Evolutionary conservation across 2,888 invertebrate genomes (phyloP), one percentile per base, ranked within the genome.

Genomic region (Scaptomyza reducta): DNA sequence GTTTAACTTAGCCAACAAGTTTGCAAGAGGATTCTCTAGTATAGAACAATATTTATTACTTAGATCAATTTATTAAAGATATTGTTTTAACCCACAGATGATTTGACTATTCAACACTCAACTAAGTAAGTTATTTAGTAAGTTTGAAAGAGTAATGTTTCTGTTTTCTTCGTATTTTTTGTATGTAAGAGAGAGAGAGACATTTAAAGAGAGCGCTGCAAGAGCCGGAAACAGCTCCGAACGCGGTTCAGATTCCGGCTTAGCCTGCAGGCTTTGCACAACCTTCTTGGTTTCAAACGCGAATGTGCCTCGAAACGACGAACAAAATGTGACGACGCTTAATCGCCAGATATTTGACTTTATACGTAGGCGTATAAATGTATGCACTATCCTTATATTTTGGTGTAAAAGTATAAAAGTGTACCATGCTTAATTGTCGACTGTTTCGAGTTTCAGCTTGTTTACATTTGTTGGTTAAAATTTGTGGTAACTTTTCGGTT

Each of bases 401-500:
- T 73, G 80, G 88, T 90, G 90, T 90, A 89, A 90, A 90, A 89
- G 89, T 90, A 90, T 87, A 89, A 89, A 89, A 90, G 83, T 89
- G 80, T 89, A 87, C 85, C 80, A 70, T 79, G 79, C 77, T 73
- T 55, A 74, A 75, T 74, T 76, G 58, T 71, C 64, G 68, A 69
- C 69, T 50, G 67, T 9, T 55, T 55, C 61, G 58, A 59, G 55
- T 70, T 53, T 56, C 25, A 25, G 47, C 40, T 41, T 33, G 7
- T 54, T 49, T 58, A 60, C 42, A 18, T 47, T 40, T 57, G 63
- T 72, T 72, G 65, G 65, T 76, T 84, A 81, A 83, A 87, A 74
- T 75, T 75, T 84, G 72, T 84, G 73, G 73, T 87, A 79, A 77
- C 83, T 77, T 70, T 69, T 74, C 53, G 57, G 77, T 61, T 61